A percentile compares a stretch with the other conserved stretches of the same genome.
Conservation (phyloP, 2,113 vertebrate species). For the Cacatua alba region DNA sequence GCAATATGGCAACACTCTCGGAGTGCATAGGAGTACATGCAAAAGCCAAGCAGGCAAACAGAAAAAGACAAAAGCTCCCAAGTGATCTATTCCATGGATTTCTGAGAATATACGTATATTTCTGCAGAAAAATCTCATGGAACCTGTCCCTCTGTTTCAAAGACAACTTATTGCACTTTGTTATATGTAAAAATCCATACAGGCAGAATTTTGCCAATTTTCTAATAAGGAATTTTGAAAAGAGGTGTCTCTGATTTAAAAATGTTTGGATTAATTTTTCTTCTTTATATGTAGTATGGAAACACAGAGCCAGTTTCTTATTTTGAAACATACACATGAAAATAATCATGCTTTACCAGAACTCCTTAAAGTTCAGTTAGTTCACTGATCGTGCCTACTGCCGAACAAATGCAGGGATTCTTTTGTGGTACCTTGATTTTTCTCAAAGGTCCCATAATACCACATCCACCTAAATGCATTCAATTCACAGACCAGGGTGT, state of each 20-base stretch:
- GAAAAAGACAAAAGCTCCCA: not conserved
- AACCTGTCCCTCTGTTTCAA: slow-evolving; percentile 27
- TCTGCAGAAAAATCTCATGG: slow-evolving; percentile 15
- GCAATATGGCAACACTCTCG: not conserved
- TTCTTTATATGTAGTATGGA: not conserved
- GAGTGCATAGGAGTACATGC: rapidly evolving
- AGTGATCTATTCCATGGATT: not conserved
- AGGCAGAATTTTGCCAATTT: not conserved
- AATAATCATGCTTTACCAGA: not conserved
- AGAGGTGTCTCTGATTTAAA: not conserved
- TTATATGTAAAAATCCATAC: not conserved
- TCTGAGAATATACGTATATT: not conserved
- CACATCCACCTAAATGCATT: not conserved
- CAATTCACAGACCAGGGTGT: not conserved
- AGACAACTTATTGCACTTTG: slow-evolving; percentile 15
- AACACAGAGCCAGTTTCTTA: not conserved
- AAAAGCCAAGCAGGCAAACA: not conserved
- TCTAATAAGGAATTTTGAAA: not conserved
- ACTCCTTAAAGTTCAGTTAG: not conserved
- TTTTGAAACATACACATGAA: not conserved
- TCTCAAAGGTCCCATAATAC: not conserved
- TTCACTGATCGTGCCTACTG: not conserved
- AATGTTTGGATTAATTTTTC: not conserved
- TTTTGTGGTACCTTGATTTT: not conserved
- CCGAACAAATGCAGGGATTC: not conserved